A percentile compares a stretch with the other conserved stretches of the same genome.
These are phyloP conservation scores for Macaca mulatta DNA, from an alignment of 2,113 vertebrate species.

Conservation along the genomic window DNA sequence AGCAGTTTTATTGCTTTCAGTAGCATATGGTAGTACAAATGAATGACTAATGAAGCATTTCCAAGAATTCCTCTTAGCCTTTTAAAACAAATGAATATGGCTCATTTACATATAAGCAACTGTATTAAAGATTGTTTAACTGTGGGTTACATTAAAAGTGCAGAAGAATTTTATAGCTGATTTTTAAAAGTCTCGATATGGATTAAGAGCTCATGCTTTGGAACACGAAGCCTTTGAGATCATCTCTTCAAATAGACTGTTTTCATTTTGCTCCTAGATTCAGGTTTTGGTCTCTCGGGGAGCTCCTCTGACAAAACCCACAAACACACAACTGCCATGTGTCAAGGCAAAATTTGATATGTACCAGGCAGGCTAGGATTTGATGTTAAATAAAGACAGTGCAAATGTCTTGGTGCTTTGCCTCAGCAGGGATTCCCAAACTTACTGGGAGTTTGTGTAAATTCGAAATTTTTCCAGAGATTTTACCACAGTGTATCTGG, in stretches of 20 bases:
- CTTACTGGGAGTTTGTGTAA: neutral
- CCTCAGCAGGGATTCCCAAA: neutral
- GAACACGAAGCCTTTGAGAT: neutral
- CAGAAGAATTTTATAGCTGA: conserved; percentile 2
- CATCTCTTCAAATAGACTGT: neutral
- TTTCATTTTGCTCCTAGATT: conserved; percentile 5
- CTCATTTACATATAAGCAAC: conserved; percentile 47
- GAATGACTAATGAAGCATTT: neutral
- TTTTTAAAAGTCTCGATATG: neutral
- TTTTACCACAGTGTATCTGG: neutral
- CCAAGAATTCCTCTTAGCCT: conserved; percentile 46
- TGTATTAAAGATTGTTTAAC: neutral
- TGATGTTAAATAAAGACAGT: neutral
- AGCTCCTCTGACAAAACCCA: neutral
- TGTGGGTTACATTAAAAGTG: conserved; percentile 13
- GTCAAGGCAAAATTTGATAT: neutral
- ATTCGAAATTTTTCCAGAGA: neutral
- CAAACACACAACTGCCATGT: neutral
- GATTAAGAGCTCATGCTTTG: neutral
- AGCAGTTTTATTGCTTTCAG: conserved; percentile 50
- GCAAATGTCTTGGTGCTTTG: neutral
- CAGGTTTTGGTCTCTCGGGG: neutral
- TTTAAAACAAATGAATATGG: conserved; percentile 37
- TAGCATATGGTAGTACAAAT: conserved; percentile 17
- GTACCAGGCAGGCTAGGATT: neutral